phyloP scores from a whole-genome alignment of 2,113 vertebrate species.

The Equus quagga region DNA sequence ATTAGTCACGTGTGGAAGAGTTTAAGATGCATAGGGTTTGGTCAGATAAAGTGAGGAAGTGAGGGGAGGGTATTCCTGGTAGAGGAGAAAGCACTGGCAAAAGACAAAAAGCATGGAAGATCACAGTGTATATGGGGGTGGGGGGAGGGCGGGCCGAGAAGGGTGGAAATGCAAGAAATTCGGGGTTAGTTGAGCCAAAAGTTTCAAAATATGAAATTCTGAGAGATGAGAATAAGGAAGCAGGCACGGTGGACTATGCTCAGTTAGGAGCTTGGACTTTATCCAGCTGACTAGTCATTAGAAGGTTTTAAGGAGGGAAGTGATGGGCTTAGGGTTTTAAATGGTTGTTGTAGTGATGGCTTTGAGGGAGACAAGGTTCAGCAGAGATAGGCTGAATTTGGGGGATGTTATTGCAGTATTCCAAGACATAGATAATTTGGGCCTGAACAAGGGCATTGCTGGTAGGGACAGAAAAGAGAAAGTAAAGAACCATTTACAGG shows the following conservation, averaged over 20 bases:
- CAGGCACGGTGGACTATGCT: not conserved
- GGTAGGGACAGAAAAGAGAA: not conserved
- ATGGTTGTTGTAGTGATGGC: not conserved
- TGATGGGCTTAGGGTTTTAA: not conserved
- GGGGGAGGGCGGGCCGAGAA: not conserved
- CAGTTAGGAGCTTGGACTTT: not conserved
- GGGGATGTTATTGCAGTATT: not conserved
- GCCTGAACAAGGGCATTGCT: not conserved
- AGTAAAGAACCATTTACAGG: not conserved
- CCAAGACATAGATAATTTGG: not conserved
- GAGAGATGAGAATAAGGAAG: not conserved
- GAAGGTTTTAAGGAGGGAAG: not conserved
- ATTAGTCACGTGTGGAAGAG: not conserved
- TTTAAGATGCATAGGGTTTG: not conserved
- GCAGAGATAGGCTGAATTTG: not conserved
- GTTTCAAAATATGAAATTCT: not conserved
- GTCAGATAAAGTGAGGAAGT: not conserved
- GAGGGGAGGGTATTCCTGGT: not conserved
- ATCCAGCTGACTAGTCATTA: not conserved
- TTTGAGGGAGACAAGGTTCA: not conserved
- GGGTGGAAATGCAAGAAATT: not conserved
- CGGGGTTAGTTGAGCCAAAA: not conserved
- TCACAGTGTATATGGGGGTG: not conserved
- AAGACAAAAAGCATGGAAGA: not conserved
- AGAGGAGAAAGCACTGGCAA: not conserved